These are phyloP conservation scores for Tenthredo mesomela DNA, from an alignment of 2,888 invertebrate species.

Conservation along the genomic window DNA sequence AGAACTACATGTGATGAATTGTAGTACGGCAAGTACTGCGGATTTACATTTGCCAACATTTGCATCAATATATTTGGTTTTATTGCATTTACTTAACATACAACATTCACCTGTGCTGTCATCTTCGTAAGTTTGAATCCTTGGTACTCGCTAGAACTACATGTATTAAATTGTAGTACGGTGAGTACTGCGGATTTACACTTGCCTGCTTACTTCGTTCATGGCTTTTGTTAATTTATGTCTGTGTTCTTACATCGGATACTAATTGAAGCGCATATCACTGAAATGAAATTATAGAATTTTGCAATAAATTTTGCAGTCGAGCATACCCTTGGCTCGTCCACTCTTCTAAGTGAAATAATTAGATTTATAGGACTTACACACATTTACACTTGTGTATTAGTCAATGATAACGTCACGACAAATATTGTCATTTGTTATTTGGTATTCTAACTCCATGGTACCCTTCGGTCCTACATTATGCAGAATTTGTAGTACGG, in stretches of 20 bases:
- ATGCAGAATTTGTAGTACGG: constrained; percentile 54
- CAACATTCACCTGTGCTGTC: neutral
- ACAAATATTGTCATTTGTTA: neutral
- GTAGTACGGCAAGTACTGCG: constrained; percentile 45
- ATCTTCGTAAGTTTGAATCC: neutral
- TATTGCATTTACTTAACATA: neutral
- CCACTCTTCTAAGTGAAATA: neutral
- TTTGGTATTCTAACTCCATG: constrained; percentile 30
- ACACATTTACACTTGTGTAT: neutral
- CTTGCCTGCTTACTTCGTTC: neutral
- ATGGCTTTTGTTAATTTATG: neutral
- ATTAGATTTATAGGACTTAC: neutral
- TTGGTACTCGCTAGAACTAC: constrained; percentile 32
- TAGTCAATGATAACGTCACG: neutral
- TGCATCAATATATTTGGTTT: neutral
- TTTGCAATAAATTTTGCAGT: neutral
- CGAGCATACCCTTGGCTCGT: neutral
- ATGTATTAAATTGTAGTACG: constrained; percentile 46
- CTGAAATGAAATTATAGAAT: neutral
- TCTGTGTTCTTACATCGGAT: neutral
- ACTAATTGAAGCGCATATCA: neutral
- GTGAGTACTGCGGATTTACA: constrained; percentile 39
- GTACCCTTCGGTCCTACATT: constrained; percentile 52
- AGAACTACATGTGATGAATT: constrained; percentile 36
- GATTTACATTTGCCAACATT: neutral